Conservation (phyloP, 2,888 invertebrate species). For the Eilema caniola region DNA sequence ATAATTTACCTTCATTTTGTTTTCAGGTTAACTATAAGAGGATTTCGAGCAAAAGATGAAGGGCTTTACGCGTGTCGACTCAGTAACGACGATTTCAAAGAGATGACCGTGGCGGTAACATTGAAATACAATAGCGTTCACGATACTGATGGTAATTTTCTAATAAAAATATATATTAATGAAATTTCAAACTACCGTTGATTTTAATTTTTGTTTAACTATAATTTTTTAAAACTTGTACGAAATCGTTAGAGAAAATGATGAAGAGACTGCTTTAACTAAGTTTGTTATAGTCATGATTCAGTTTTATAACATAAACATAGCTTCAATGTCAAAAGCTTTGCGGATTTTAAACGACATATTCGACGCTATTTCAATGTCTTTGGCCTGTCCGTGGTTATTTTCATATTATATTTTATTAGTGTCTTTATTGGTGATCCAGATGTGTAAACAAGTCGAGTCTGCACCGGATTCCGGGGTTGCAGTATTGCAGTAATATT, state of each 20-base stretch:
- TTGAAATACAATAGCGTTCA: slow-evolving; percentile 57
- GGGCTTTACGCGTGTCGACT: slow-evolving; percentile 80
- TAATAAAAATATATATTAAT: not conserved
- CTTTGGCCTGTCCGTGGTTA: slow-evolving; percentile 55
- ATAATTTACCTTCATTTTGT: not conserved
- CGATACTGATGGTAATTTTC: slow-evolving; percentile 66
- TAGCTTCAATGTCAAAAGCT: slow-evolving; percentile 36
- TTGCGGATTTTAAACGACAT: slow-evolving; percentile 27
- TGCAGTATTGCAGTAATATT: slow-evolving; percentile 50
- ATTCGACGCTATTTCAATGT: slow-evolving; percentile 41
- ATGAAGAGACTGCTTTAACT: not conserved
- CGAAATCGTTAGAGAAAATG: not conserved
- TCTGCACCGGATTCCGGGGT: slow-evolving; percentile 61
- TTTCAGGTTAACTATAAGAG: slow-evolving; percentile 80
- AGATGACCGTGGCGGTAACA: slow-evolving; percentile 69
- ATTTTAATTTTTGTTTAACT: too few relatives aligned
- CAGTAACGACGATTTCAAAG: slow-evolving; percentile 64
- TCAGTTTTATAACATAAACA: not conserved
- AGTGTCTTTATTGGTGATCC: slow-evolving; percentile 70
- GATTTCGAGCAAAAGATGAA: slow-evolving; percentile 78
- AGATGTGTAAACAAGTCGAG: slow-evolving; percentile 76
- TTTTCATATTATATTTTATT: slow-evolving; percentile 73
- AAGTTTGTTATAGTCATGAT: not conserved
- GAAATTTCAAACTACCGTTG: not conserved
- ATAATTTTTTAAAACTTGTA: not conserved